Conservation (phyloP, 2,888 invertebrate genomes). For the Thumatha senex region DNA sequence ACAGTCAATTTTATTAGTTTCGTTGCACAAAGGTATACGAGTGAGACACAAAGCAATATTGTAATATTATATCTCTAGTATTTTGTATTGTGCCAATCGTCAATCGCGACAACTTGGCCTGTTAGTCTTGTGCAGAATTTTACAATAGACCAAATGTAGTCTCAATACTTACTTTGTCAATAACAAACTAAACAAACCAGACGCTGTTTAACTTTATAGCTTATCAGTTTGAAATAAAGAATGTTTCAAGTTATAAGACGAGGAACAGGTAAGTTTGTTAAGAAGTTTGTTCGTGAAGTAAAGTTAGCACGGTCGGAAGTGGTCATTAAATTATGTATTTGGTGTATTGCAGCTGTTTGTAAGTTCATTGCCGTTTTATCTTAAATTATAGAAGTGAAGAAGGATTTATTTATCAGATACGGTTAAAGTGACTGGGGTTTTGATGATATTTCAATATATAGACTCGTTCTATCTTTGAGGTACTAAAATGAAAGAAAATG, state of each 20-base stretch:
- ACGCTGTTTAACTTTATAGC: constrained; percentile 8
- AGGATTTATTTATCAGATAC: too few relatives aligned
- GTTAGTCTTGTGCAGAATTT: constrained; percentile 55
- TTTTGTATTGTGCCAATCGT: constrained; percentile 59
- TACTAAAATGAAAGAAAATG: too few relatives aligned
- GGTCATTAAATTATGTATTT: constrained; percentile 59
- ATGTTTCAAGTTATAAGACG: constrained; percentile 3
- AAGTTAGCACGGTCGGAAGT: constrained; percentile 38
- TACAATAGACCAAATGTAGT: constrained; percentile 46
- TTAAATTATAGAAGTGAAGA: not conserved
- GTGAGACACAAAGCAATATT: constrained; percentile 46
- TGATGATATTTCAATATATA: not conserved
- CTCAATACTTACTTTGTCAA: constrained; percentile 10
- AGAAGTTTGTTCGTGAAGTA: constrained; percentile 42
- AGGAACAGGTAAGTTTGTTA: constrained; percentile 19
- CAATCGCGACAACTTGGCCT: constrained; percentile 63
- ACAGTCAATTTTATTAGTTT: constrained; percentile 34
- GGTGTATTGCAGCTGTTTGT: constrained; percentile 46
- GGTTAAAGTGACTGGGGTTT: not conserved
- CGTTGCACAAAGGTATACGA: constrained; percentile 42
- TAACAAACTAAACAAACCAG: not conserved
- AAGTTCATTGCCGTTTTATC: constrained; percentile 24
- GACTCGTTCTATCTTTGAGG: too few relatives aligned
- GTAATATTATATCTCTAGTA: constrained; percentile 39
- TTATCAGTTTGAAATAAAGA: constrained; percentile 1